A percentile compares a stretch with the other conserved stretches of the same genome.
These are phyloP conservation scores for Chelmon rostratus DNA, from an alignment of 2,797 vertebrate species.

Conservation along the genomic window DNA sequence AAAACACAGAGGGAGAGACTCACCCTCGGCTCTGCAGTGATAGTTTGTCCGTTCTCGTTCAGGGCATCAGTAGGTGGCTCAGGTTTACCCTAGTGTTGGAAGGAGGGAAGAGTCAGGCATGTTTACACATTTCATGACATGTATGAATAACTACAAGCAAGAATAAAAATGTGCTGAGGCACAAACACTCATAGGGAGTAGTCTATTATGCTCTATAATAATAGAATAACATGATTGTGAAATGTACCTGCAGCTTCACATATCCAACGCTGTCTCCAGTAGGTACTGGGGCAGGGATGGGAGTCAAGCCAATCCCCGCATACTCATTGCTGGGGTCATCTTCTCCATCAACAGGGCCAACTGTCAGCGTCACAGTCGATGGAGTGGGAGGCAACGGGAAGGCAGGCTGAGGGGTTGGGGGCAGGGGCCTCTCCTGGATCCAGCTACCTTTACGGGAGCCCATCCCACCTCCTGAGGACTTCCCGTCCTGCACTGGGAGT, in stretches of 20 bases:
- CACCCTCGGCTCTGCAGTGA: slow-evolving; percentile 81
- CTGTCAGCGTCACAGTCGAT: slow-evolving; percentile 71
- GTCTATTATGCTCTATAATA: neutral
- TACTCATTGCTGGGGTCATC: slow-evolving; percentile 90
- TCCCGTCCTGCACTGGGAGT: slow-evolving; percentile 86
- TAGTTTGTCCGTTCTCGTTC: slow-evolving; percentile 79
- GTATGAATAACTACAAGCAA: neutral
- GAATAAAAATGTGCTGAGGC: neutral
- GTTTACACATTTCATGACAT: slow-evolving; percentile 14
- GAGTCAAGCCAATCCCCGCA: slow-evolving; percentile 89
- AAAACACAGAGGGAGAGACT: slow-evolving; percentile 38
- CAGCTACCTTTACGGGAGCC: slow-evolving; percentile 92
- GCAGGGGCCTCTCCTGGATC: slow-evolving; percentile 94
- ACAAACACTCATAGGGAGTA: neutral
- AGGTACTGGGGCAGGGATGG: slow-evolving; percentile 74
- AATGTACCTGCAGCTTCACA: slow-evolving; percentile 88
- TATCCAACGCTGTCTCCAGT: slow-evolving; percentile 89
- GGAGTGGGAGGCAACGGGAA: slow-evolving; percentile 79
- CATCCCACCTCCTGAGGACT: slow-evolving; percentile 83
- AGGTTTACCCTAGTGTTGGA: slow-evolving; percentile 83
- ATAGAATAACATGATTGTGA: neutral
- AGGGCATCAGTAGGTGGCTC: slow-evolving; percentile 76
- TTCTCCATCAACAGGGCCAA: slow-evolving; percentile 76
- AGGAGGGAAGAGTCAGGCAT: slow-evolving; percentile 21
- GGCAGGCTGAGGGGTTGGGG: slow-evolving; percentile 88